A percentile compares a stretch with the other conserved stretches of the same genome.
These are phyloP conservation scores for Philopedon plagiatum DNA, from an alignment of 2,888 invertebrate genomes.

Conservation along the genomic window DNA sequence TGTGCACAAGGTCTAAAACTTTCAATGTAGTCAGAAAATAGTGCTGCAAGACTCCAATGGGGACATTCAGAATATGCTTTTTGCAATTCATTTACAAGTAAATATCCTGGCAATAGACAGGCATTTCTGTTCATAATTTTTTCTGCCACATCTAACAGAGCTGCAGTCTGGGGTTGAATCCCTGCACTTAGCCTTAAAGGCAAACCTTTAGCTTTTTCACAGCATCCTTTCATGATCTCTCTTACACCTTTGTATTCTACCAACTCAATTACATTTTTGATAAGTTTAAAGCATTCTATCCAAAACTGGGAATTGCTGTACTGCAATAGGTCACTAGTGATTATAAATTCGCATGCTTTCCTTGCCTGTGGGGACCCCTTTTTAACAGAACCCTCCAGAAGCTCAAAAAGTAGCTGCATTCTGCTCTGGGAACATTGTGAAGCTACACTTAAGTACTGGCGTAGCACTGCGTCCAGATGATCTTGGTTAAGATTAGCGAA, in stretches of 20 bases:
- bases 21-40: conserved; percentile 91
- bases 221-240: conserved; percentile 87
- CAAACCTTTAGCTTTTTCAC: conserved; percentile 89
- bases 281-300: conserved; percentile 89
- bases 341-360: conserved; percentile 88
- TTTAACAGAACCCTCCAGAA: conserved; percentile 81
- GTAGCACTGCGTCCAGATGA: conserved; percentile 81
- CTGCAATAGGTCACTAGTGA: conserved; percentile 86
- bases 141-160: conserved; percentile 85
- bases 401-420: conserved; percentile 81
- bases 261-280: conserved; percentile 87
- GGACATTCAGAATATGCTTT: conserved; percentile 89
- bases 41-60: conserved; percentile 92
- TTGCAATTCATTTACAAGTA: conserved; percentile 95
- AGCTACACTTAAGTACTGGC: conserved; percentile 81
- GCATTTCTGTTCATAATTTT: conserved; percentile 94
- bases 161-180: conserved; percentile 85
- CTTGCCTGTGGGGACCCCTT: conserved; percentile 81
- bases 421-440: conserved; percentile 81
- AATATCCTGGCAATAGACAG: conserved; percentile 93
- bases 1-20: conserved; percentile 95
- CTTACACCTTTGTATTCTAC: conserved; percentile 97
- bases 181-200: conserved; percentile 85
- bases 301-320: conserved; percentile 89
- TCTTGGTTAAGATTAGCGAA: conserved; percentile 76